These are phyloP conservation scores for Hylyphantes graminicola DNA, from an alignment of 1,140 invertebrate species.

Conservation along the genomic window DNA sequence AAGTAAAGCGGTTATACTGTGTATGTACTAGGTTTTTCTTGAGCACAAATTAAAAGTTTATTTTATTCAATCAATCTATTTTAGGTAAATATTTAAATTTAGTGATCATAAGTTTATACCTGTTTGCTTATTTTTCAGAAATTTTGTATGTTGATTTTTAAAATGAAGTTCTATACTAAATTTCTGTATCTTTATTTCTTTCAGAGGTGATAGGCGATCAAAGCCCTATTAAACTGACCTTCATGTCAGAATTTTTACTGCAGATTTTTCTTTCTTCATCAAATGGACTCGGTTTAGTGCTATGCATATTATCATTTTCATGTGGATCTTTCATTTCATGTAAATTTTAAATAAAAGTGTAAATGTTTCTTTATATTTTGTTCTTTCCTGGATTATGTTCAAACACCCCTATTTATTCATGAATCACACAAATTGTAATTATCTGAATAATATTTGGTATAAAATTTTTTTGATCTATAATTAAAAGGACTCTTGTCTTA, in stretches of 20 bases:
- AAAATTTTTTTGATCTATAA: no score
- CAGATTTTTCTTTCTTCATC: slow-evolving; percentile 9
- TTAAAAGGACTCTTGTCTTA: no score
- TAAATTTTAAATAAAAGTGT: slow-evolving; percentile 49
- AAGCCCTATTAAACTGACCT: slow-evolving; percentile 63
- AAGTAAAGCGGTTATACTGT: no score
- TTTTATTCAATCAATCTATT: no score
- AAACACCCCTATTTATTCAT: no score
- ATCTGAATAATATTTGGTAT: no score
- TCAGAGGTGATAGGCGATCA: slow-evolving; percentile 62
- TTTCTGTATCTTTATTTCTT: slow-evolving; percentile 24
- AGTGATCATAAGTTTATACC: no score
- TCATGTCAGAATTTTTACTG: slow-evolving; percentile 1
- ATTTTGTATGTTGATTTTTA: not conserved
- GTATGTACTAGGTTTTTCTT: no score
- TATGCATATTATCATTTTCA: slow-evolving; percentile 22
- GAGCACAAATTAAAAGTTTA: no score
- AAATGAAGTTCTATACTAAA: not conserved
- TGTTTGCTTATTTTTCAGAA: no score
- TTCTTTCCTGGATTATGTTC: not conserved
- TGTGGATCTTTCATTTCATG: slow-evolving; percentile 17
- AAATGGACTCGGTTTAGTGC: slow-evolving; percentile 7
- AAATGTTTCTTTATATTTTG: slow-evolving; percentile 23
- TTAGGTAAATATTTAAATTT: no score
- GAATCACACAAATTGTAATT: no score